These are phyloP conservation scores for Hassar affinis DNA, from an alignment of 2,113 vertebrate genomes.

Conservation along the genomic window DNA sequence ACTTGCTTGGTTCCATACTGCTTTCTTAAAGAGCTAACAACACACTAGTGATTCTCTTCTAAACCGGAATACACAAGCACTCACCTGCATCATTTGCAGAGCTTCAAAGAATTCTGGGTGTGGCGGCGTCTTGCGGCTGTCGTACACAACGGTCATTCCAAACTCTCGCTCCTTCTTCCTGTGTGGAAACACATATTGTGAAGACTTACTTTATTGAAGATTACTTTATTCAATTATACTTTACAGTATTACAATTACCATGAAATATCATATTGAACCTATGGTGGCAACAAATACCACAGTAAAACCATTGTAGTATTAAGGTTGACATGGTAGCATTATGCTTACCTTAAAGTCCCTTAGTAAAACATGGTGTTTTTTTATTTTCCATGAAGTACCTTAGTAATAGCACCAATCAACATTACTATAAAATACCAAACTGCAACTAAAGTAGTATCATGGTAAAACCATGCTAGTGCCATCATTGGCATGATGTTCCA, in stretches of 20 bases:
- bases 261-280: not conserved
- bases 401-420: not conserved
- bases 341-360: not conserved
- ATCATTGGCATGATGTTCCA: not conserved
- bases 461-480: not conserved
- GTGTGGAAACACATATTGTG: not conserved
- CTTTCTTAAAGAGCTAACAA: no score
- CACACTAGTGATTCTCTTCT: not conserved
- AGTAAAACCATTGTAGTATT: not conserved
- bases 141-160: constrained; percentile 78
- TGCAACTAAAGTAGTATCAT: not conserved
- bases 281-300: not conserved
- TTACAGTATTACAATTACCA: not conserved
- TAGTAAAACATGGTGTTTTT: not conserved
- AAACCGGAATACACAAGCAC: not conserved
- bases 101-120: constrained; percentile 72
- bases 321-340: not conserved
- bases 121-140: constrained; percentile 76
- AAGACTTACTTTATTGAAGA: not conserved
- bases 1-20: not conserved
- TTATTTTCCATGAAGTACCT: not conserved
- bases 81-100: constrained; percentile 79
- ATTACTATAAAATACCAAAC: not conserved
- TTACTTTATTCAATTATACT: not conserved
- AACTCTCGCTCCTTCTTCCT: constrained; percentile 74